Evolutionary conservation across 2,888 invertebrate genomes (phyloP), one percentile per base, ranked within the genome.

Genomic region (Sesia bembeciformis): DNA sequence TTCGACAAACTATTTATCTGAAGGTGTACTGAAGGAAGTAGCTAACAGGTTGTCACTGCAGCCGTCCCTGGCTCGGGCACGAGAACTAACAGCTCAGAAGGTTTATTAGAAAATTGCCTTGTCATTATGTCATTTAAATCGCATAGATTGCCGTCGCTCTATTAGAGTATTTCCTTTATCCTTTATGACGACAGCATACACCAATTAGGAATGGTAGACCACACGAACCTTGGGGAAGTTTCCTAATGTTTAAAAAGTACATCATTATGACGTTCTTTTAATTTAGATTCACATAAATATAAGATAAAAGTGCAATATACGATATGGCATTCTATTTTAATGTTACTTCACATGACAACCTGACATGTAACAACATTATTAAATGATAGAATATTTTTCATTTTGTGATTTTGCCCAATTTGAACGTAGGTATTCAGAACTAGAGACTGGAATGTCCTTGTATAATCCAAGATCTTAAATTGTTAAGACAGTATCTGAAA

Each of bases 111-210:
- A 89, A 88, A 89, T 89, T 89, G 89, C 83, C 77, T 81, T 66
- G 87, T 86, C 89, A 89, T 89, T 89, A 89, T 89, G 85, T 89
- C 88, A 88, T 89, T 89, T 89, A 89, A 89, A 89, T 89, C 89
- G 89, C 89, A 89, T 89, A 87, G 85, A 88, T 84, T 82, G 78
- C 84, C 81, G 87, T 81, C 88, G 87, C 74, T 88, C 84, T 81
- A 88, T 85, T 87, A 81, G 80, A 84, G 88, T 88, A 87, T 87
- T 87, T 89, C 89, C 89, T 88, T 80, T 83, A 88, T 87, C 86
- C 87, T 88, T 79, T 84, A 80, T 88, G 88, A 87, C 84, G 87
- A 79, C 81, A 81, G 79, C 69, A 70, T 78, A 78, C 79, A 84
- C 76, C 87, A 88, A 86, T 87, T 88, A 88, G 78, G 83, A 72